Conservation (phyloP, 2,888 invertebrate genomes). For the Drosophila lutescens region DNA sequence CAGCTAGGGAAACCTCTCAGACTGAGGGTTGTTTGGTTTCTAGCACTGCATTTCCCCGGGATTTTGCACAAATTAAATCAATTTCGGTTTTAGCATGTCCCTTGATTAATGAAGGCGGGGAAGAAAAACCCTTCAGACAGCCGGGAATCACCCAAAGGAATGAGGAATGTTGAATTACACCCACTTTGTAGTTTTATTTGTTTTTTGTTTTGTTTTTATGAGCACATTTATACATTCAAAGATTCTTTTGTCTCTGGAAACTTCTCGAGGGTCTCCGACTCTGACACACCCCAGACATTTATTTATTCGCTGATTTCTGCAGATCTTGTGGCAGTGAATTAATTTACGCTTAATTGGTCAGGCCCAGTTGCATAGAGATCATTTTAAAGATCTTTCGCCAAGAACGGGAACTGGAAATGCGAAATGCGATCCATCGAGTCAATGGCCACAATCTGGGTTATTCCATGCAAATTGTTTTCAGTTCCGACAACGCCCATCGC, state of each 20-base stretch:
- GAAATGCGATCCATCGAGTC: slow-evolving; percentile 39
- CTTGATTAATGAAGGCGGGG: neutral
- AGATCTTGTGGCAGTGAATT: slow-evolving; percentile 28
- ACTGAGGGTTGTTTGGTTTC: slow-evolving; percentile 35
- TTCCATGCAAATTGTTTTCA: slow-evolving; percentile 45
- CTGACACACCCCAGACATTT: slow-evolving; percentile 16
- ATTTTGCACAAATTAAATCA: slow-evolving; percentile 48
- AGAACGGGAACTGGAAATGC: slow-evolving; percentile 36
- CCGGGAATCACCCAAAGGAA: neutral
- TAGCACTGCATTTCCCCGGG: slow-evolving; percentile 27
- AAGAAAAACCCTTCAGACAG: slow-evolving; percentile 3
- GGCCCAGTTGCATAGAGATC: slow-evolving; percentile 41
- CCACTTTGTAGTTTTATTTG: neutral
- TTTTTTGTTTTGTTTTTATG: slow-evolving; percentile 1
- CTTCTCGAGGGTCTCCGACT: slow-evolving; percentile 2
- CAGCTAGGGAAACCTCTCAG: neutral
- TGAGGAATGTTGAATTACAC: neutral
- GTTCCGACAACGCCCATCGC: slow-evolving; percentile 34
- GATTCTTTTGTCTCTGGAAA: slow-evolving; percentile 29
- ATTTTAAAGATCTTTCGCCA: slow-evolving; percentile 15
- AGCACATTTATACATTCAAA: slow-evolving; percentile 13
- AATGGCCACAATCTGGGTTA: slow-evolving; percentile 51
- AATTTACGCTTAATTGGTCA: slow-evolving; percentile 40
- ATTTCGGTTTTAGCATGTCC: slow-evolving; percentile 48
- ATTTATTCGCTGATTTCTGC: slow-evolving; percentile 27